Percentiles rank a stretch among this genome's conserved stretches.
Evolutionary conservation across 2,888 invertebrate species (phyloP).

Genomic region (Lasioglossum villosulum): DNA sequence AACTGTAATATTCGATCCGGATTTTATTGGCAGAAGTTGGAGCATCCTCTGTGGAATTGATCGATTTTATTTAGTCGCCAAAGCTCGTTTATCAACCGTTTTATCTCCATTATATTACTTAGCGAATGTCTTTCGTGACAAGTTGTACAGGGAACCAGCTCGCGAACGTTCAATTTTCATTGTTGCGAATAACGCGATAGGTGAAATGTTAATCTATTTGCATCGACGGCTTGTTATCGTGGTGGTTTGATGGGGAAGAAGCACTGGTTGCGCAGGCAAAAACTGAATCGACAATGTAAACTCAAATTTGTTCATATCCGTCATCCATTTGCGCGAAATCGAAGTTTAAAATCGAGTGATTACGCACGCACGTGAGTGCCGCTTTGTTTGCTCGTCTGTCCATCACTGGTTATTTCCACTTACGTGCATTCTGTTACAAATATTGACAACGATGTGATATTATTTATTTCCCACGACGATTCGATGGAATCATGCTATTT

Average conservation of each 20-base stretch:
- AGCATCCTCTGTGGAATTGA: neutral
- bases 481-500: neutral
- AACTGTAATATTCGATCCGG: neutral
- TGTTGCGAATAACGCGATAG: neutral
- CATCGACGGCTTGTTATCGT: neutral
- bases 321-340: neutral
- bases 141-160: too few relatives aligned
- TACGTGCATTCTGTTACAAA: neutral
- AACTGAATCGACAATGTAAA: neutral
- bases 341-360: constrained; percentile 2
- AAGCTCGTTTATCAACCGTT: neutral
- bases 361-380: constrained; percentile 1
- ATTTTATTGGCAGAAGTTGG: neutral
- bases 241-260: neutral
- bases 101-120: neutral
- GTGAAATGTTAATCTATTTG: neutral
- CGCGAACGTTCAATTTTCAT: neutral
- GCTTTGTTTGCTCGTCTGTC: constrained; percentile 3
- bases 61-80: neutral
- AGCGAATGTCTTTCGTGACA: too few relatives aligned
- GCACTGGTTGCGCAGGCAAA: neutral
- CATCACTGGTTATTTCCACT: constrained; percentile 13
- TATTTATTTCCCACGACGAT: neutral
- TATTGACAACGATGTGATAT: neutral
- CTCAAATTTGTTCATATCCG: neutral